These are phyloP conservation scores for Corticium candelabrum DNA, from an alignment of 37 sponge, comb jelly and placozoan species.

Conservation along the genomic window DNA sequence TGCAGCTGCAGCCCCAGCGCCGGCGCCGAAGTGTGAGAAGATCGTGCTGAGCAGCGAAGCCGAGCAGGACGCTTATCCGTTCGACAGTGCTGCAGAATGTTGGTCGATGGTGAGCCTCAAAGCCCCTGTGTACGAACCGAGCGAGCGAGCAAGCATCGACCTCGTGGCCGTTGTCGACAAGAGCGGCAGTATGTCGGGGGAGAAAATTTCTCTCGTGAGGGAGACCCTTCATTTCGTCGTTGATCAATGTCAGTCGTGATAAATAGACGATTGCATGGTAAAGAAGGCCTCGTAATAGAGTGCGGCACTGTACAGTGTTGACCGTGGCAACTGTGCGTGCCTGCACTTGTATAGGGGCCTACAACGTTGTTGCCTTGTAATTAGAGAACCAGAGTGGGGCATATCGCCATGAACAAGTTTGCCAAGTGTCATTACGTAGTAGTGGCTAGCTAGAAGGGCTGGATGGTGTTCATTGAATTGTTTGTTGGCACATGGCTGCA, in stretches of 20 bases:
- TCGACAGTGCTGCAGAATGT: constrained; percentile 20
- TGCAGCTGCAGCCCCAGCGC: not conserved
- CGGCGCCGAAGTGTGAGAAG: not conserved
- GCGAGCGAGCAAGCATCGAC: constrained; percentile 57
- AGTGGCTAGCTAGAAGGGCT: too few species aligned
- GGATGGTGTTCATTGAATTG: too few species aligned
- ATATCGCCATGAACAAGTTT: too few species aligned
- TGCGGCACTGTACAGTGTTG: too few species aligned
- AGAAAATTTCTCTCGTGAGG: constrained; percentile 68
- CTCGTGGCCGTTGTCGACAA: constrained; percentile 83
- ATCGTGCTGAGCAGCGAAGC: not conserved
- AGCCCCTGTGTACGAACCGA: constrained; percentile 75
- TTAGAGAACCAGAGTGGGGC: too few species aligned
- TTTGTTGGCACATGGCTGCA: too few species aligned
- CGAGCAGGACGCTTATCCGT: constrained; percentile 29
- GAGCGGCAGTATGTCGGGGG: constrained; percentile 82
- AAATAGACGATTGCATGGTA: not conserved
- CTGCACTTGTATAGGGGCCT: too few species aligned
- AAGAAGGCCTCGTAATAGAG: too few species aligned
- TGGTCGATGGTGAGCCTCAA: constrained; percentile 60
- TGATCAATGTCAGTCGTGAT: constrained; percentile 54
- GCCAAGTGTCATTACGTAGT: too few species aligned
- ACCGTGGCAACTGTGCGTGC: too few species aligned
- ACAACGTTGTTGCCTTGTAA: too few species aligned
- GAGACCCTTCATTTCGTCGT: constrained; percentile 79